Evolutionary conservation across 2,888 invertebrate species (phyloP), one percentile per base, ranked within the genome.

Genomic region (Hybos culiciformis): DNA sequence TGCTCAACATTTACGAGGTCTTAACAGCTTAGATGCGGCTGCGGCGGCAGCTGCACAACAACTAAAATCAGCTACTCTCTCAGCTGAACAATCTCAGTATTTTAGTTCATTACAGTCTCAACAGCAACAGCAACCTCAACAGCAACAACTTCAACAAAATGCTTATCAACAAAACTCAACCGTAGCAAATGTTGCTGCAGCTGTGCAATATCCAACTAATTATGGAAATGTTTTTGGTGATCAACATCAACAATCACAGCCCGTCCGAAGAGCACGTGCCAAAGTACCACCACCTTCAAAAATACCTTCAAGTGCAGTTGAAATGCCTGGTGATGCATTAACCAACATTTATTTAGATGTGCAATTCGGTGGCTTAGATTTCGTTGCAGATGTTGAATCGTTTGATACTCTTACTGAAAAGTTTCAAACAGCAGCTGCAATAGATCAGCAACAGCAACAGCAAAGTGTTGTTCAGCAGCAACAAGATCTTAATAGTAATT

Each of bases 301-400:
- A 72, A 96, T 96, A 58, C 94, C 93, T 33, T 75, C 87, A 41
- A 83, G 82, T 44, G 93, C 94, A 18, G 94, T 96, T 31, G 94
- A 94, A 69, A 94, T 94, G 94, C 94, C 94, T 1, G 92, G 87
- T 49, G 90, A 90, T 56, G 72, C 82, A 45, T 70, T 78, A 12
- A 77, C 77, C 46, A 78, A 77, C 50, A 77, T 79, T 51, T 80
- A 82, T 63, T 73, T 94, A 53, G 93, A 93, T 69, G 90, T 94
- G 50, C 92, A 93, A 70, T 94, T 94, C 67, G 92, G 92, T 24
- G 90, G 83, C 4, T 71, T 92, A 53, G 91, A 91, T 55, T 77
- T 80, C 56, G 76, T 78, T 48, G 69, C 73, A 12, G 67, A 67
- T 17, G n/a, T n/a, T 37, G 67, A 66, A 19, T 54, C 61, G 6